Base-by-base conservation (phyloP, 35 echinoderm and acorn worm species). In the Diadema setosum region DNA sequence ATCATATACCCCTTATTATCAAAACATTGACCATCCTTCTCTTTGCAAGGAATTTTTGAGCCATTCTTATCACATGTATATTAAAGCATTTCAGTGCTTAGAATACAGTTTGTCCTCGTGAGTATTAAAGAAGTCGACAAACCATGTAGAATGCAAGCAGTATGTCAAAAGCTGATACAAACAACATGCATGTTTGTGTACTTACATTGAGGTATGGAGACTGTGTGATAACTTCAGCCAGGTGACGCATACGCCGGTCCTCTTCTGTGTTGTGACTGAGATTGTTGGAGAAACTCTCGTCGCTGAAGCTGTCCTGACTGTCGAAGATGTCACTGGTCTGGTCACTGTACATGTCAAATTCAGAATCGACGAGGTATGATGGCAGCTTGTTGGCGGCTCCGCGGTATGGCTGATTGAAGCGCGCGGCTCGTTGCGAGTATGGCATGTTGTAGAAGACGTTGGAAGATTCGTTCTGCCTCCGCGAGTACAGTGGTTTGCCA, bases 141-240 rank as follows among this genome's bases (percentile, higher is more conserved):
- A 52, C 48, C 9, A 11, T 52, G 9, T 11, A 11, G 48, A n/a
- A 52, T 11, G 9, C n/a, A 9, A 52, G 48, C 9, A n/a, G 48
- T 52, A n/a, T 52, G n/a, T 11, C 48, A 52, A n/a, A 11, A n/a
- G n/a, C n/a, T 52, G 48, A n/a, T 52, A 11, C 48, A 52, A 11
- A 11, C 9, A 52, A 52, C 48, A 52, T n/a, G 48, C 48, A 9
- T 11, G 48, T 52, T n/a, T n/a, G n/a, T 2, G 27, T 40, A 76
- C 35, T 76, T 15, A 76, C 70, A 43, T 76, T 76, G 12, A 76
- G 70, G 9, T 76, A 76, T 3, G 70, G 70, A n/a, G 70, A 76
- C 23, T 76, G 70, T 43, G 70, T 76, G 39, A 76, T 76, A 40
- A 76, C 70, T 23, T 76, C 70, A 12, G 70, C 70, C 39, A 76